phyloP scores from a whole-genome alignment of 2,888 invertebrate genomes.

The Camptogramma bilineatum region DNA sequence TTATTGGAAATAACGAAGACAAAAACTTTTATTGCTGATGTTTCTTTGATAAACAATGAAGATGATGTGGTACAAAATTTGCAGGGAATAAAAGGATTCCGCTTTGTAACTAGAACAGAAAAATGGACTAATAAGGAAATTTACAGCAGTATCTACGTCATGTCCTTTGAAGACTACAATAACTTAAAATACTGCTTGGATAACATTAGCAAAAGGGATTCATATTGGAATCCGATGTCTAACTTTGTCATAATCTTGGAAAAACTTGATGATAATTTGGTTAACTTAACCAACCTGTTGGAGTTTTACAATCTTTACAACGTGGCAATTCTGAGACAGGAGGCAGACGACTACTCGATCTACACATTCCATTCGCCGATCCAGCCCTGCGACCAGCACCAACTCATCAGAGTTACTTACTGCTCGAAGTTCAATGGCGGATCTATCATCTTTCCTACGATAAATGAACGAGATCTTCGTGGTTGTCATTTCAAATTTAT shows the following conservation, averaged over 20 bases:
- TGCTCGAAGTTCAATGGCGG: conserved; percentile 15
- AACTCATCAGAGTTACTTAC: conserved; percentile 9
- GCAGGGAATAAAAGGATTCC: conserved; percentile 40
- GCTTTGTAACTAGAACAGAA: conserved; percentile 48
- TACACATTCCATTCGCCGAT: conserved; percentile 34
- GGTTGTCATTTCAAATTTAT: conserved; percentile 47
- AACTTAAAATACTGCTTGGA: conserved; percentile 46
- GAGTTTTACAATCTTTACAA: conserved; percentile 45
- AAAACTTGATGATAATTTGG: conserved; percentile 35
- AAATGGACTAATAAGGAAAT: conserved; percentile 41
- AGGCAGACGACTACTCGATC: conserved; percentile 28
- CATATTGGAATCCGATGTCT: conserved; percentile 53
- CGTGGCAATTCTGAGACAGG: conserved; percentile 32
- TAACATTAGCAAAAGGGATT: conserved; percentile 39
- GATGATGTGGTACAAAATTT: conserved; percentile 43
- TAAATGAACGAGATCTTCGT: conserved; percentile 1
- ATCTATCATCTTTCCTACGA: conserved; percentile 16
- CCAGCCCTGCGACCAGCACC: conserved; percentile 27
- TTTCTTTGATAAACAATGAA: conserved; percentile 49
- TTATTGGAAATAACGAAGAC: conserved; percentile 37
- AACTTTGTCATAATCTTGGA: conserved; percentile 53
- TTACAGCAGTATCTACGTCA: conserved; percentile 48
- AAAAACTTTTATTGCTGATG: conserved; percentile 36
- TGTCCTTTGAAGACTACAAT: conserved; percentile 42
- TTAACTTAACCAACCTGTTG: conserved; percentile 45